A percentile compares a stretch with the other conserved stretches of the same genome.
phyloP scores from a whole-genome alignment of 2,888 invertebrate genomes.

The Lingula anatina region DNA sequence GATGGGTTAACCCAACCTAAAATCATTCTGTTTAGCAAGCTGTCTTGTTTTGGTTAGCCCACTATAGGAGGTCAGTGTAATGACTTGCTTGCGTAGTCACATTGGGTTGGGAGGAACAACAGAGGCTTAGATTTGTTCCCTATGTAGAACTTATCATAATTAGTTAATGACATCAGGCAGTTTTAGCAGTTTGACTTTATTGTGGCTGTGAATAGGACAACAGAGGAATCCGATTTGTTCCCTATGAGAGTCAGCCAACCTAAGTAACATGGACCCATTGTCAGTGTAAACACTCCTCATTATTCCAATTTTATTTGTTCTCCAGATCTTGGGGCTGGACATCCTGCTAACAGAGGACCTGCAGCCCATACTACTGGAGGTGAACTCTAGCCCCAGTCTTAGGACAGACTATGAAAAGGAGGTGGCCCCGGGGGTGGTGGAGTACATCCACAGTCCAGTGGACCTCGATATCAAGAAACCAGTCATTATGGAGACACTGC shows the following conservation, averaged over 20 bases:
- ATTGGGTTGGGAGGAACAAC: no score
- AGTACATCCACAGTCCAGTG: conserved; percentile 36
- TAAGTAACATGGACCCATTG: conserved; percentile 45
- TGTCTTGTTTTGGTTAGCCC: no score
- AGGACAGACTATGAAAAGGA: conserved; percentile 51
- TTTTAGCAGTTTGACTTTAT: no score
- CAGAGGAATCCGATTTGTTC: no score
- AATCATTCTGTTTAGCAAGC: no score
- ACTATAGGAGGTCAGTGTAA: no score
- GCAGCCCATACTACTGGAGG: conserved; percentile 53
- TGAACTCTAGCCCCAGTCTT: conserved; percentile 56
- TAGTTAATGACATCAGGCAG: no score
- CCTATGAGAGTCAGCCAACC: conserved; percentile 27
- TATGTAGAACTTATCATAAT: no score
- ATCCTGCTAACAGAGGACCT: conserved; percentile 51
- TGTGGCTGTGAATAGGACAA: no score
- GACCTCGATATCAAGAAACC: conserved; percentile 54
- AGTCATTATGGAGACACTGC: conserved; percentile 52
- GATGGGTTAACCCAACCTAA: no score
- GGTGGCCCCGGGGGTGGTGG: conserved; percentile 31
- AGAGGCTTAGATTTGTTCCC: no score
- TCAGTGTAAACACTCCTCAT: conserved; percentile 55
- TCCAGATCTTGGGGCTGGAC: conserved; percentile 56
- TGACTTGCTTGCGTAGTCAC: no score
- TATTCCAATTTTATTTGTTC: conserved; percentile 35